Base-by-base conservation (phyloP, 2,888 invertebrate species). In the Cephus spinipes region DNA sequence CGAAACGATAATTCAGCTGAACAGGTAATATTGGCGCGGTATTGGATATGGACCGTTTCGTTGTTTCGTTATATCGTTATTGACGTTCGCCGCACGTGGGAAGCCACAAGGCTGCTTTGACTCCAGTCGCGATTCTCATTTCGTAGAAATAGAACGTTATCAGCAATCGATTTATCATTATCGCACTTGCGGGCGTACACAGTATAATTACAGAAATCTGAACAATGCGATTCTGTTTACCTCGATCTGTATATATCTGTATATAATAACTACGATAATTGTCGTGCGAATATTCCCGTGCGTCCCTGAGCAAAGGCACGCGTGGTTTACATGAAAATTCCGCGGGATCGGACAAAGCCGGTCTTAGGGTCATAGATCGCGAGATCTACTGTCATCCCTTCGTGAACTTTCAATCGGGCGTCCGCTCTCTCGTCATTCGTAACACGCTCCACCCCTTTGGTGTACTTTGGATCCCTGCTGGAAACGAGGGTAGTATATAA, bases 1-100 rank as follows among this genome's bases (percentile, higher is more conserved):
- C 85, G 87, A 85, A 87, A 87, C 87, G 89, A 89, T 88, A 88
- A 89, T 89, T 89, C 87, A 88, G 86, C 87, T 84, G 87, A 87
- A 83, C 87, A 86, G 87, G 87, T 88, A 90, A 90, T 90, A 89
- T 89, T 84, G 87, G 79, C 84, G 83, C 83, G 86, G 84, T 85
- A 88, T 87, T 85, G 85, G 87, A 84, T 83, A 84, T 83, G 85
- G 83, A 85, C 87, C 88, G 87, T 89, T 89, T 87, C 86, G 86
- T 84, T 85, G 85, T 86, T 86, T 85, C 85, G 86, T 88, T 88
- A 88, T 86, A 85, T 87, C 83, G 86, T 86, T 78, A 88, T 87
- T 85, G 88, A 85, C 87, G 87, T 84, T 87, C 85, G 86, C 83
- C 84, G 4, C 40, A 40, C 40, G 40, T 40, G 15, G 40, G 40